phyloP scores from a whole-genome alignment of 1,140 invertebrate species.

The Drosophila novamexicana region DNA sequence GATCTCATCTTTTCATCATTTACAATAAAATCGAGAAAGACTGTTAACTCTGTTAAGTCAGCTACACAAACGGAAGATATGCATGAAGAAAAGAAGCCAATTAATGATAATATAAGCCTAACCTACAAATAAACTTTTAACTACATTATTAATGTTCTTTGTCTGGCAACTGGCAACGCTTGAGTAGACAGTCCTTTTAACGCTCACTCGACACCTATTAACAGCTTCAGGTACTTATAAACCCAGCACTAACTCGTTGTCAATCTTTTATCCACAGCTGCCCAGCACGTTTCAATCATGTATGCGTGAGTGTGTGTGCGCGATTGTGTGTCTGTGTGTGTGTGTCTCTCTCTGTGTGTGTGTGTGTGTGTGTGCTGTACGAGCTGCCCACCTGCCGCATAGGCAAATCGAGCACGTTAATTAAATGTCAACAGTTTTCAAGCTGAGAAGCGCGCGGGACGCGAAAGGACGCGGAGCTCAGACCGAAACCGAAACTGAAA shows the following conservation, averaged over 20 bases:
- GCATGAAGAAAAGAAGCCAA: too few species aligned
- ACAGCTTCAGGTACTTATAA: conserved; percentile 18
- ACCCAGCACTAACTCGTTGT: conserved; percentile 41
- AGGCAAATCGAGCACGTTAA: conserved; percentile 72
- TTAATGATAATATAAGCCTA: too few species aligned
- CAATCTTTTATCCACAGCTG: conserved; percentile 52
- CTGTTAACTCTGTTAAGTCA: too few species aligned
- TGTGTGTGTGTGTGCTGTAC: conserved; percentile 20
- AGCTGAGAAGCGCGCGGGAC: conserved; percentile 47
- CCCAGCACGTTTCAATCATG: conserved; percentile 42
- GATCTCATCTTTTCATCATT: too few species aligned
- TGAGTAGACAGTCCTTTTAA: not conserved
- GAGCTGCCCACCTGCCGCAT: conserved; percentile 63
- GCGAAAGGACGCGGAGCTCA: conserved; percentile 42
- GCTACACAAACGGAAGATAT: too few species aligned
- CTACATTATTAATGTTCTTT: too few species aligned
- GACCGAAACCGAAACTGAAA: conserved; percentile 23
- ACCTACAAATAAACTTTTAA: too few species aligned
- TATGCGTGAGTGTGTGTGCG: not conserved
- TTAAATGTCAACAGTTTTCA: conserved; percentile 75
- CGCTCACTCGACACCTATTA: conserved; percentile 23
- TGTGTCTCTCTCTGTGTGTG: conserved; percentile 18
- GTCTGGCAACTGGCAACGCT: not conserved
- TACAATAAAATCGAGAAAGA: too few species aligned
- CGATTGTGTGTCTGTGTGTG: conserved; percentile 9